phyloP scores from a whole-genome alignment of 2,113 vertebrate genomes.

The Jaculus jaculus region DNA sequence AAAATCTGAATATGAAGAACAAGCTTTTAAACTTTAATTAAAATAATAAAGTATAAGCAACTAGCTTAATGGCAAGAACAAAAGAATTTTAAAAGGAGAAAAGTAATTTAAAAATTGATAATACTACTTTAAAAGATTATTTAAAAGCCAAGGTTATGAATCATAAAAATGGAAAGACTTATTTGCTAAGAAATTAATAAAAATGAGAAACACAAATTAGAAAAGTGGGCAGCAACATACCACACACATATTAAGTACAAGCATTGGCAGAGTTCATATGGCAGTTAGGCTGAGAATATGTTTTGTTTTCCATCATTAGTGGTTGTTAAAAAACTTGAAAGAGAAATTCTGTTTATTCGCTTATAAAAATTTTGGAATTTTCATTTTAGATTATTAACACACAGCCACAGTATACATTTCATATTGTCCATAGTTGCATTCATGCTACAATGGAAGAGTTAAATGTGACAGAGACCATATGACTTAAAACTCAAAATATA shows the following conservation, averaged over 20 bases:
- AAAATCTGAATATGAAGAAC: neutral
- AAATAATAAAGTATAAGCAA: neutral
- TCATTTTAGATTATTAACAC: neutral
- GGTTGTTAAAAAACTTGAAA: constrained; percentile 28
- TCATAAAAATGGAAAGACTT: neutral
- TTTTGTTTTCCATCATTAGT: constrained; percentile 21
- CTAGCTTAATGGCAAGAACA: neutral
- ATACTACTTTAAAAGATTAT: neutral
- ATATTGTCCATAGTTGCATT: neutral
- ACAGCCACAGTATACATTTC: neutral
- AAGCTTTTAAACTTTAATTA: neutral
- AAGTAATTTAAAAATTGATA: neutral
- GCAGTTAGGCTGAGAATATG: neutral
- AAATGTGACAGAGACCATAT: constrained; percentile 4
- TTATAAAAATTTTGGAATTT: constrained; percentile 13
- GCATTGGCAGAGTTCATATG: neutral
- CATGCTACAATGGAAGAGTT: neutral
- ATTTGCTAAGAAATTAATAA: neutral
- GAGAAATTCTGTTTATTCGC: constrained; percentile 8
- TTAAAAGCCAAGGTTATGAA: neutral
- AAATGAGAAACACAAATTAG: neutral
- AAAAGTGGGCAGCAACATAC: fast-evolving
- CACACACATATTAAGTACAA: neutral
- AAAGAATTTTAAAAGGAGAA: neutral
- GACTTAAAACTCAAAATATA: neutral